Conservation (phyloP, 2,888 invertebrate species). For the Eupsilia transversa region DNA sequence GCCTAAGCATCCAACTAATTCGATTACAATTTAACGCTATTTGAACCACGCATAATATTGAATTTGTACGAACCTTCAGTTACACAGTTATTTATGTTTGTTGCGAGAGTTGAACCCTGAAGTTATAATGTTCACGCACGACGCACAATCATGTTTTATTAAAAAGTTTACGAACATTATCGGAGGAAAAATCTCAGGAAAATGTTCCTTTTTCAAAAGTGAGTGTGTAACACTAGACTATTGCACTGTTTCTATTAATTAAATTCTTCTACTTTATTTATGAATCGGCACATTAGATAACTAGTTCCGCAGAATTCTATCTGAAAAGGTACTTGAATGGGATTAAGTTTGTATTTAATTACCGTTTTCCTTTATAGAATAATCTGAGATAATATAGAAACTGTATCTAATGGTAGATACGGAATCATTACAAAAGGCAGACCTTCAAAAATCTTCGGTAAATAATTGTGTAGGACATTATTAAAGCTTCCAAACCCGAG, state of each 20-base stretch:
- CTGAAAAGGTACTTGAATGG: conserved; percentile 51
- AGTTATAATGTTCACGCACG: conserved; percentile 53
- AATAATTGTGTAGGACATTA: conserved; percentile 44
- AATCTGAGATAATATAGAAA: conserved; percentile 13
- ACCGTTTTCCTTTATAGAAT: conserved; percentile 10
- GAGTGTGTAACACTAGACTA: conserved; percentile 50
- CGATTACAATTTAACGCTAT: conserved; percentile 58
- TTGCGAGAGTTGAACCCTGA: conserved; percentile 52
- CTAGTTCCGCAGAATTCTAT: conserved; percentile 52
- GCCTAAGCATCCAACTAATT: conserved; percentile 46
- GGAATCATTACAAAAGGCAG: conserved; percentile 9
- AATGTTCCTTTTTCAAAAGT: conserved; percentile 8
- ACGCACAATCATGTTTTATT: conserved; percentile 55
- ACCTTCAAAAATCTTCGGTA: conserved; percentile 32
- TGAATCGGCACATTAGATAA: conserved; percentile 64
- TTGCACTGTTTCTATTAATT: conserved; percentile 79
- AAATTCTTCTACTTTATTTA: conserved; percentile 77
- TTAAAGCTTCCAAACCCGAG: conserved; percentile 8
- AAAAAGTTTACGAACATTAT: conserved; percentile 45
- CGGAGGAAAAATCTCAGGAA: conserved; percentile 6
- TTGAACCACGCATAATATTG: conserved; percentile 41
- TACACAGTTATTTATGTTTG: conserved; percentile 49
- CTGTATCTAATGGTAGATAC: conserved; percentile 6
- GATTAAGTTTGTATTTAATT: conserved; percentile 21
- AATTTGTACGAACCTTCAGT: conserved; percentile 49